Evolutionary conservation across 2,888 invertebrate genomes (phyloP), one percentile per base, ranked within the genome.

Genomic region (Nebria salina): DNA sequence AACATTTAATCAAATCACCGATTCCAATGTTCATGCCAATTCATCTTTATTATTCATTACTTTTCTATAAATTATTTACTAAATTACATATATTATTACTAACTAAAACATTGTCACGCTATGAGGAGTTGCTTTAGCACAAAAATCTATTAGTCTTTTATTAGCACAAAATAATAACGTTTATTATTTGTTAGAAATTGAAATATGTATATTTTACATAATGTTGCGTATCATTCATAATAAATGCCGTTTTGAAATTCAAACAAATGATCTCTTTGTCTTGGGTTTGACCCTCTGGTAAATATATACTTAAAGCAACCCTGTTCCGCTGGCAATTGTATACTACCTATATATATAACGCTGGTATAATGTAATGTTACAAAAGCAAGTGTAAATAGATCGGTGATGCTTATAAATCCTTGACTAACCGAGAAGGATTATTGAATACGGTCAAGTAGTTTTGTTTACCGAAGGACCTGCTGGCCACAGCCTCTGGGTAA

Each of bases 401-500:
- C 54, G 34, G 34, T 34, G 26, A 26, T n/a, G 13, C 26, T n/a
- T 20, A n/a, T 43, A 54, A 77, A 70, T 76, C 42, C 43, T 42
- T 11, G 43, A 43, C 43, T 25, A 77, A 25, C 43, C 41, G 73
- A 54, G 34, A 66, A 20, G 70, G 70, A 70, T 70, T 70, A 70
- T 70, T 70, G 25, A 70, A 25, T 34, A 70, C 70, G 70, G 70
- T 70, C 70, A 70, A 70, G 70, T 70, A 70, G 26, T 26, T 34
- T 26, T 20, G 25, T 25, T 70, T 72, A 65, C 72, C 78, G 65
- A 78, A 54, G 78, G 78, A 20, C 70, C 78, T 34, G 64, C 54
- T 72, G 73, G 72, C 72, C 78, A 72, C 42, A 65, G 78, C 15
- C 65, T 15, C 70, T 73, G 78, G 65, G 73, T 78, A 78, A 78